phyloP scores from a whole-genome alignment of 2,113 vertebrate species.

The Oryctolagus cuniculus region DNA sequence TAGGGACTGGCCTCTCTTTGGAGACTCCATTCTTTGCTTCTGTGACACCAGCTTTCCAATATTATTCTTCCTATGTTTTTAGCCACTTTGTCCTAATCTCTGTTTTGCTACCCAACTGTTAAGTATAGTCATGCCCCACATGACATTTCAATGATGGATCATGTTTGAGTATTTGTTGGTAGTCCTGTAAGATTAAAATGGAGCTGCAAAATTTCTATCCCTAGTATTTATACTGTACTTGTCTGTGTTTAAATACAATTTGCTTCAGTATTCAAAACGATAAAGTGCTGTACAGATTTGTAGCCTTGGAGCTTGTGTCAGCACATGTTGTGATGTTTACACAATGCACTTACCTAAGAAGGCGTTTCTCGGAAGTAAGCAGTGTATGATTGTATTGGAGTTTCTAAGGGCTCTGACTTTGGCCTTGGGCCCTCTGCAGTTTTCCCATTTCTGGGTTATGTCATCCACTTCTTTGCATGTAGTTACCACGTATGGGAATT shows the following conservation, averaged over 20 bases:
- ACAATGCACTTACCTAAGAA: too few relatives aligned
- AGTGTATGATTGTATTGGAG: neutral
- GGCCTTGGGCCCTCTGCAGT: neutral
- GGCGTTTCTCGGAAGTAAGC: too few relatives aligned
- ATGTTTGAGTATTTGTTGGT: neutral
- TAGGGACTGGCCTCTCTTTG: neutral
- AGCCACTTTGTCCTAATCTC: neutral
- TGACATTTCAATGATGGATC: neutral
- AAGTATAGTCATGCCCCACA: neutral
- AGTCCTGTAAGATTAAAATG: neutral
- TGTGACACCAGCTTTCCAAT: neutral
- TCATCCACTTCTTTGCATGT: neutral
- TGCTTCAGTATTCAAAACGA: neutral
- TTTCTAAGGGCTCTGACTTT: neutral
- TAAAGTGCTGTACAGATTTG: neutral
- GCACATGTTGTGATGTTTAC: too few relatives aligned
- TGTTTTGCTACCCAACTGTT: neutral
- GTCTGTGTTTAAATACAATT: neutral
- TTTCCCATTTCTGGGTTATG: neutral
- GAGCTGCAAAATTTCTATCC: neutral
- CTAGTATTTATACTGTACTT: neutral
- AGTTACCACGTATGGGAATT: neutral
- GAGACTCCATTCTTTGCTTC: neutral
- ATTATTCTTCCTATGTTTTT: neutral
- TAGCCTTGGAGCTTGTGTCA: neutral